Base-by-base conservation (phyloP, 2,113 vertebrate species). In the Cyphomyrus plagiostoma region DNA sequence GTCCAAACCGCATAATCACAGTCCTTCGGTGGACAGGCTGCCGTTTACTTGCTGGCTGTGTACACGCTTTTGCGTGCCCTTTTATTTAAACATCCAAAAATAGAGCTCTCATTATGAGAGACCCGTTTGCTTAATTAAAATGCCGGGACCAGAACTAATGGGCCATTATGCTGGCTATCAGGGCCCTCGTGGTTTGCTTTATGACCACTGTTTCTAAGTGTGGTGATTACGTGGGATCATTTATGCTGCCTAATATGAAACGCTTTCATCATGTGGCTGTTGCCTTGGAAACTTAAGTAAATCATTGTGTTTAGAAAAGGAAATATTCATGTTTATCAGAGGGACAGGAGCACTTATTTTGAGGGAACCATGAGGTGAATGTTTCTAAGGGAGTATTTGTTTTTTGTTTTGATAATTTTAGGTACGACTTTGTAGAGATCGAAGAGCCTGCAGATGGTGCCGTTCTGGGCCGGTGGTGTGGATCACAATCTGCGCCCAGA, bases 361-460 rank as follows among this genome's bases (percentile, higher is more conserved):
- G 11, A 19, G 39, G 80, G 35, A 19, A 48, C 35, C 7, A 45
- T 11, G 45, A 23, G 82, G 45, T 48, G 82, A 26, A 10, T n/a
- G 45, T 85, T 84, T 84, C 42, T 84, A 77, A 77, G 39, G 82
- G 15, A 84, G 15, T 21, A 21, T 84, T 48, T 9, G 90, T 86
- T 11, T 0, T 92, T 92, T 74, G 74, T 93, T 92, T 92, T 93
- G 92, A 90, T 91, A 89, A 89, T 42, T 90, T 50, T 92, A 99
- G 98, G 96, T 99, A 99, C 92, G 98, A 99, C 93, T 99, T 98
- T 95, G 97, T 99, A 95, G 98, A 99, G 95, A 94, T 99, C 83
- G 97, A 99, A 94, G 98, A 99, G 84, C 97, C 96, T 17, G 96
- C 93, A 48, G 97, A 98, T 92, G 97, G 97, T 74, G 94, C 95